These are phyloP conservation scores for Chiloscyllium plagiosum DNA, from an alignment of 2,113 vertebrate genomes.

Conservation along the genomic window DNA sequence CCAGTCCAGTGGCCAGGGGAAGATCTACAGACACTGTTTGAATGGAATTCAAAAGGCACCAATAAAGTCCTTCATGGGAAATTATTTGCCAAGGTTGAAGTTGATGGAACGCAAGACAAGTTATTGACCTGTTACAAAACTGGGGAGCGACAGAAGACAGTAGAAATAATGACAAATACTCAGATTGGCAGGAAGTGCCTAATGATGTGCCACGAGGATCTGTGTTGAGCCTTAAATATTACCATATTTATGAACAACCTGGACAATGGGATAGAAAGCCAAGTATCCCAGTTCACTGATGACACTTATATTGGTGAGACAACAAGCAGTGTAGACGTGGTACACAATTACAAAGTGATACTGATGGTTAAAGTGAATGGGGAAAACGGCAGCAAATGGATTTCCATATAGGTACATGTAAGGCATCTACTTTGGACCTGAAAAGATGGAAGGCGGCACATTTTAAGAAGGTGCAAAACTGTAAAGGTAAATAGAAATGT, in stretches of 20 bases:
- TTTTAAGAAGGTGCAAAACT: too few relatives aligned
- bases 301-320: neutral
- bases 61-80: neutral
- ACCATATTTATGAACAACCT: neutral
- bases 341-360: neutral
- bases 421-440: neutral
- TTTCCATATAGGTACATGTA: neutral
- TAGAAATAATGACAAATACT: neutral
- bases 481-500: neutral
- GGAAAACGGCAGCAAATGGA: neutral
- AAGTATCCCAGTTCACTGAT: neutral
- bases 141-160: neutral
- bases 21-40: neutral
- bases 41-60: neutral
- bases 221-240: neutral
- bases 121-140: neutral
- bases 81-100: neutral
- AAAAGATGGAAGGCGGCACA: too few relatives aligned
- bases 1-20: too few relatives aligned
- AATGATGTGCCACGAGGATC: neutral
- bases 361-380: neutral
- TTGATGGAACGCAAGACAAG: neutral
- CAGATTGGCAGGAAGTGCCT: neutral
- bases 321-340: neutral
- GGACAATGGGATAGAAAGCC: neutral